Conservation (phyloP, 2,113 vertebrate genomes). For the Todiramphus saurophagus region DNA sequence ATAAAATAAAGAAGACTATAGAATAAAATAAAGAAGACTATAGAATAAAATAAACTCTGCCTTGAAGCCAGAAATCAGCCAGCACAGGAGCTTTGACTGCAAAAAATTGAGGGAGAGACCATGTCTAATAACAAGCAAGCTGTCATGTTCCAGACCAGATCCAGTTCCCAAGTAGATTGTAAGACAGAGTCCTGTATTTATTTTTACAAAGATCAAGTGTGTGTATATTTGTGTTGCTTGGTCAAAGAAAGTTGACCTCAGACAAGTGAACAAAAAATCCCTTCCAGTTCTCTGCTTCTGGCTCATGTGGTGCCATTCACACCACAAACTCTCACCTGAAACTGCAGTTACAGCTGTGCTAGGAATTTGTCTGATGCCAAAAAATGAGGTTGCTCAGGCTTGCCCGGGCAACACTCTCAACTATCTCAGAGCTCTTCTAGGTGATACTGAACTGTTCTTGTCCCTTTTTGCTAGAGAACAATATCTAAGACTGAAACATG, state of each 20-base stretch:
- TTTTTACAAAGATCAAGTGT: background rate
- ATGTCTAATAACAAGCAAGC: background rate
- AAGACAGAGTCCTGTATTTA: background rate
- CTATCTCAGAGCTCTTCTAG: background rate
- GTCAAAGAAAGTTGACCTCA: background rate
- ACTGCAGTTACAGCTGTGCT: background rate
- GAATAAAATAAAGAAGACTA: background rate
- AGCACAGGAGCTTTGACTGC: slow-evolving; percentile 25
- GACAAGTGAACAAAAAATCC: background rate
- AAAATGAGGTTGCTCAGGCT: background rate
- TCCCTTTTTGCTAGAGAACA: background rate
- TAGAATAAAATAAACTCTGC: background rate
- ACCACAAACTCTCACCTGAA: background rate
- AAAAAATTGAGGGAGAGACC: background rate
- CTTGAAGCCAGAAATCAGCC: background rate
- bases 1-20: too few relatives aligned
- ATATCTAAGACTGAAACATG: background rate
- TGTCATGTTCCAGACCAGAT: slow-evolving; percentile 11
- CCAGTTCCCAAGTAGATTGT: background rate
- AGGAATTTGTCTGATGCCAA: background rate
- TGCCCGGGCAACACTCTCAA: background rate
- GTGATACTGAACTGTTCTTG: background rate
- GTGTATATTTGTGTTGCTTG: background rate
- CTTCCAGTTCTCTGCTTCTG: background rate
- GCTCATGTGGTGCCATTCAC: background rate